A percentile compares a stretch with the other conserved stretches of the same genome.
Conservation (phyloP, 2,888 invertebrate genomes). For the Saturnia pavonia region DNA sequence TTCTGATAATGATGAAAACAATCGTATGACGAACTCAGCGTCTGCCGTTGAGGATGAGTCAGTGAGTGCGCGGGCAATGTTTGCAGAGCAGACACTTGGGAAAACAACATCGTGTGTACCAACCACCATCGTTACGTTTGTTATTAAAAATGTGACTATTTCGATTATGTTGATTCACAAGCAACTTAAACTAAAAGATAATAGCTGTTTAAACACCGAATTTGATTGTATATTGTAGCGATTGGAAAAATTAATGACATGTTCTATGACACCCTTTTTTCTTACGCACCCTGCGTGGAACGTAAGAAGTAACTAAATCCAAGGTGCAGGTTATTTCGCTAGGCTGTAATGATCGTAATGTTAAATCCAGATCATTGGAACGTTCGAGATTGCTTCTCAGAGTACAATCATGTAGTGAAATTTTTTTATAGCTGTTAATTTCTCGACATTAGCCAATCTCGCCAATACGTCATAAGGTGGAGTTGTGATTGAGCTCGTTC, state of each 20-base stretch:
- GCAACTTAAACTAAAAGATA: not conserved
- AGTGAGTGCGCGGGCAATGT: not conserved
- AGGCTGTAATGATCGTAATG: not conserved
- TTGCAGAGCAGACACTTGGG: slow-evolving; percentile 2
- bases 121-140: not conserved
- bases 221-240: not conserved
- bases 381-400: not conserved
- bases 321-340: not conserved
- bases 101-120: slow-evolving; percentile 6
- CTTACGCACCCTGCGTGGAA: not conserved
- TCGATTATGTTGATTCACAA: not conserved
- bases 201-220: not conserved
- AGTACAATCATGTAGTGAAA: not conserved
- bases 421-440: not conserved
- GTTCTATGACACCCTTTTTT: not conserved
- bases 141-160: slow-evolving; percentile 1
- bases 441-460: too few relatives aligned
- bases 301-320: not conserved
- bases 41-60: slow-evolving; percentile 3
- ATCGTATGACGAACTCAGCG: slow-evolving; percentile 2
- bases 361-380: not conserved
- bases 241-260: not conserved
- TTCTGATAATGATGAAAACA: slow-evolving; percentile 6
- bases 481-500: not conserved
- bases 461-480: not conserved